These are phyloP conservation scores for Xestia rhomboidea DNA, from an alignment of 2,888 invertebrate genomes.

Conservation along the genomic window DNA sequence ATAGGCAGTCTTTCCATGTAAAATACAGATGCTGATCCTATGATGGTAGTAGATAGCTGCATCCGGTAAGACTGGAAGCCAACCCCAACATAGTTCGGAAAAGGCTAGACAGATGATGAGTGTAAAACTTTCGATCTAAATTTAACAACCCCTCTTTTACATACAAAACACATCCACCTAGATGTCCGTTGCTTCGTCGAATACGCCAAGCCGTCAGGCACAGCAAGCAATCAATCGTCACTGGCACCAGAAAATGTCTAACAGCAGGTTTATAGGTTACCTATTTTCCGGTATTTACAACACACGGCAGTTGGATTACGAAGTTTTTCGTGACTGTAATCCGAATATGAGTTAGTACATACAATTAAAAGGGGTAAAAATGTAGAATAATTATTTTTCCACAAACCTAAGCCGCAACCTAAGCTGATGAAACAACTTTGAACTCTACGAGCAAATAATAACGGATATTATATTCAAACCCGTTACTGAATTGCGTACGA, in stretches of 20 bases:
- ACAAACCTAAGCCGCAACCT: not conserved
- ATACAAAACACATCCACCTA: constrained; percentile 20
- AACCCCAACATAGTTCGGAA: no score
- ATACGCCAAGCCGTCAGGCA: constrained; percentile 10
- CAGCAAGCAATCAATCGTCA: constrained; percentile 33
- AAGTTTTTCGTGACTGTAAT: not conserved
- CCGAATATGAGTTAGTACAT: not conserved
- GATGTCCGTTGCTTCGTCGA: constrained; percentile 22
- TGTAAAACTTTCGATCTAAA: constrained; percentile 14
- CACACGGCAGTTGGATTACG: not conserved
- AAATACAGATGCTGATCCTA: no score
- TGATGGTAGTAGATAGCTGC: no score
- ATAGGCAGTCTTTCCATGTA: no score
- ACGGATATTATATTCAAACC: constrained; percentile 12
- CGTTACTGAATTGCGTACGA: constrained; percentile 10
- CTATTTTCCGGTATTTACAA: not conserved
- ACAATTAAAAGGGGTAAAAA: not conserved
- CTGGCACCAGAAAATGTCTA: constrained; percentile 13
- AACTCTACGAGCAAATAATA: constrained; percentile 7
- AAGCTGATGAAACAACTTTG: not conserved
- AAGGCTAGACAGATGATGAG: not conserved
- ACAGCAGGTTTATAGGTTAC: constrained; percentile 2
- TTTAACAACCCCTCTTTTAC: constrained; percentile 6
- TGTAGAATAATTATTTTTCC: not conserved
- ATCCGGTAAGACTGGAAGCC: no score